Percentiles rank a stretch among this genome's conserved stretches.
Conservation (phyloP, 2,888 invertebrate genomes). For the Sinohyriopsis cumingii region DNA sequence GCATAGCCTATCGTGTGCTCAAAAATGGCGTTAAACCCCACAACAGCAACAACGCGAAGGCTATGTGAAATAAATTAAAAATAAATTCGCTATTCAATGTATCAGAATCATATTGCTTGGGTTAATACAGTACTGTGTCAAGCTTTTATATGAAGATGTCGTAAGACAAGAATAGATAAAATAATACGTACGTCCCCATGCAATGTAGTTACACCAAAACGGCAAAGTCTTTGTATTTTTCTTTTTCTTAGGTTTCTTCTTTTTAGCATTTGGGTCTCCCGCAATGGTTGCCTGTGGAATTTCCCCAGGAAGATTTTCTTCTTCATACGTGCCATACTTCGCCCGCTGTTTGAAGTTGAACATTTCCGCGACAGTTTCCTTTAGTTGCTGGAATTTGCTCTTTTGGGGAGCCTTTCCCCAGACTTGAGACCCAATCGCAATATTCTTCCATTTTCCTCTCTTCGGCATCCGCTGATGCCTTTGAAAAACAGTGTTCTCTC, state of each 20-base stretch:
- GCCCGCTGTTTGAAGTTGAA: slow-evolving; percentile 53
- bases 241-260: slow-evolving; percentile 57
- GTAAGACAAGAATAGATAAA: not conserved
- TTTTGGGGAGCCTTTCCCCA: slow-evolving; percentile 44
- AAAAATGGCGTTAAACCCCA: no score
- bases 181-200: slow-evolving; percentile 66
- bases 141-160: no score
- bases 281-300: slow-evolving; percentile 43
- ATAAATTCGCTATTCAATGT: no score
- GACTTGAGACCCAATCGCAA: slow-evolving; percentile 38
- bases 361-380: slow-evolving; percentile 59
- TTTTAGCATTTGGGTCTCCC: slow-evolving; percentile 37
- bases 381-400: slow-evolving; percentile 56
- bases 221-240: slow-evolving; percentile 68
- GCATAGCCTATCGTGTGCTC: no score
- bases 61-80: no score
- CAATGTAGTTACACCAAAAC: slow-evolving; percentile 69
- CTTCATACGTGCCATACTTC: slow-evolving; percentile 45
- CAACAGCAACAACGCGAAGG: no score
- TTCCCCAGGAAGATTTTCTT: slow-evolving; percentile 40
- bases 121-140: no score
- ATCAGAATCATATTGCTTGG: no score
- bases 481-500: slow-evolving; percentile 63
- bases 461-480: slow-evolving; percentile 57
- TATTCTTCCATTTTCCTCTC: slow-evolving; percentile 65